These are phyloP conservation scores for Oostethus manadensis DNA, from an alignment of 2,113 vertebrate species.

Conservation along the genomic window DNA sequence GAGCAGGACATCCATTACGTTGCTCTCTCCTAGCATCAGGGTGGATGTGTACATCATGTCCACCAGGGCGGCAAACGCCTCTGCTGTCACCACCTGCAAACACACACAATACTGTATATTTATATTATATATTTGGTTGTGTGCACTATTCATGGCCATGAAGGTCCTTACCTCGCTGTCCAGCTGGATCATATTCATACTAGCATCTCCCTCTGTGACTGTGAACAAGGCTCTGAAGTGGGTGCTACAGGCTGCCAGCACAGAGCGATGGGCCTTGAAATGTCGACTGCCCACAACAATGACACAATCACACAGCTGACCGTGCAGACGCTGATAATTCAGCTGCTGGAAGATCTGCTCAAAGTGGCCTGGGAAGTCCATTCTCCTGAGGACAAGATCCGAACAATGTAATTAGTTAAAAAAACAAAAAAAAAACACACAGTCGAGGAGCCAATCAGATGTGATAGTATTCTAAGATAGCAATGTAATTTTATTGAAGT, in stretches of 20 bases:
- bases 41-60: constrained; percentile 99
- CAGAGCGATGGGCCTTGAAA: constrained; percentile 93
- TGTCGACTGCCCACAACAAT: constrained; percentile 92
- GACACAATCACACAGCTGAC: constrained; percentile 93
- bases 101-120: neutral
- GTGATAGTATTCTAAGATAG: too few relatives aligned
- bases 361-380: constrained; percentile 98
- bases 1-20: constrained; percentile 94
- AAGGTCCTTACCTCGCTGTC: constrained; percentile 79
- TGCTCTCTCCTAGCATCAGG: constrained; percentile 94
- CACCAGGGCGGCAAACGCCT: constrained; percentile 91
- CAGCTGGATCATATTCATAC: constrained; percentile 95
- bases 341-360: constrained; percentile 97
- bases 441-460: neutral
- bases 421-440: neutral
- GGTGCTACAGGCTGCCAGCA: constrained; percentile 93
- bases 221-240: constrained; percentile 95
- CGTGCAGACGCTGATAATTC: constrained; percentile 91
- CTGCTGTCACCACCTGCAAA: constrained; percentile 83
- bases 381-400: constrained; percentile 66
- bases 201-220: constrained; percentile 87
- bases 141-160: neutral
- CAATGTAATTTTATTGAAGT: too few relatives aligned
- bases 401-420: neutral
- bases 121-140: neutral